Base-by-base conservation (phyloP, 1,140 invertebrate species). In the Sarcophaga peregrina region DNA sequence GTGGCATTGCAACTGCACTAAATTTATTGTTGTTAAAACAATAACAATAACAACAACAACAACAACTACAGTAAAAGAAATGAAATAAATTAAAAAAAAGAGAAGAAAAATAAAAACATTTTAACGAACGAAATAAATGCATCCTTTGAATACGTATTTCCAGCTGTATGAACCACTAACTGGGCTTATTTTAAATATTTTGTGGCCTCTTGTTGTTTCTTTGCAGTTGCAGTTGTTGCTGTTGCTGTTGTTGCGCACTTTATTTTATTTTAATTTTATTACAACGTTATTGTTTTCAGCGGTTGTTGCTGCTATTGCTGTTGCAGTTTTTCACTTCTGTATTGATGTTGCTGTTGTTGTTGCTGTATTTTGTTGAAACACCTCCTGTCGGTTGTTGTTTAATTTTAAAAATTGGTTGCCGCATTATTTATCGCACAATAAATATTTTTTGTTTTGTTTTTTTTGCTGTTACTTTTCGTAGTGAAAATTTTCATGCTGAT, bases 391-490 rank as follows among this genome's bases (percentile, higher is more conserved):
- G 75, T 78, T 52, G 75, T 48, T 78, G 75, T 78, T 78, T 78
- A 78, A 78, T 78, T 78, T 37, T 78, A 78, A 78, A 78, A 78
- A 78, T 78, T 78, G 75, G 47, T 52, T 78, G 75, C 75, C 75
- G 75, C 75, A 78, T 78, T 78, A 78, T 78, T 52, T 78, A 78
- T 78, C 47, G 75, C 75, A 78, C 75, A 78, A 78, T 78, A 78
- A 78, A 78, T 78, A 78, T 52, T 11, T 78, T 10, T 50, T 6
- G 5, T 10, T 20, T 11, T 20, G n/a, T 78, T 78, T 50, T 78
- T 78, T n/a, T 10, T 9, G 0, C 10, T 25, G 17, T 68, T 68
- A n/a, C 7, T 68, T 17, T 68, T 68, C n/a, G 17, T 68, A 68
- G 17, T 20, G 62, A 68, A 58, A 15, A 68, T 68, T n/a, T 78